Percentiles rank a stretch among this genome's conserved stretches.
These are phyloP conservation scores for Melitaea athalia DNA, from an alignment of 2,888 invertebrate species.

Conservation along the genomic window DNA sequence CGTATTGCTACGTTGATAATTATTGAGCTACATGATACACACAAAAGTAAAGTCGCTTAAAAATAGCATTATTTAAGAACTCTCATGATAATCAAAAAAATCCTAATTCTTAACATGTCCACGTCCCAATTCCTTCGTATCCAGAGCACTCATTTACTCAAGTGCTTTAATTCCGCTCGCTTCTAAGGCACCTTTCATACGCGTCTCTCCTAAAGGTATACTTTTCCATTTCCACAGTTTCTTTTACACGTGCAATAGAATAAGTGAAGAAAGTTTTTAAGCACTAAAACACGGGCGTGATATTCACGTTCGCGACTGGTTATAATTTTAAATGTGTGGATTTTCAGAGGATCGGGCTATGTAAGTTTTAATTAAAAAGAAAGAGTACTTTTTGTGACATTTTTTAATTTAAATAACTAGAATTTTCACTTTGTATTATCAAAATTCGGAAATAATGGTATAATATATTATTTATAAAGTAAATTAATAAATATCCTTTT, in stretches of 20 bases:
- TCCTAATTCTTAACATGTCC: slow-evolving; percentile 19
- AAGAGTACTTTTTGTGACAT: not conserved
- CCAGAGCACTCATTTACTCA: slow-evolving; percentile 39
- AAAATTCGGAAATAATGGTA: too few relatives aligned
- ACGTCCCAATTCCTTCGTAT: slow-evolving; percentile 38
- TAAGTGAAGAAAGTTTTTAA: slow-evolving; percentile 24
- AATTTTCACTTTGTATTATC: not conserved
- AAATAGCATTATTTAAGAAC: not conserved
- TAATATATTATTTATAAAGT: too few relatives aligned
- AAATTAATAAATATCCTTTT: too few relatives aligned
- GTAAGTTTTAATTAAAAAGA: not conserved
- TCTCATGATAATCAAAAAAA: not conserved
- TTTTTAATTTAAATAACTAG: not conserved
- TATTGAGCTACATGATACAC: too few relatives aligned
- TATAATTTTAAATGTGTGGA: slow-evolving; percentile 15
- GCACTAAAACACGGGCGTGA: slow-evolving; percentile 21
- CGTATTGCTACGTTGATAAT: too few relatives aligned
- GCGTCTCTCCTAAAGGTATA: slow-evolving; percentile 23
- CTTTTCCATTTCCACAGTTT: slow-evolving; percentile 28
- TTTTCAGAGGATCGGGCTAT: not conserved
- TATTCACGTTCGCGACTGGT: slow-evolving; percentile 9
- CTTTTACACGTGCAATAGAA: slow-evolving; percentile 30
- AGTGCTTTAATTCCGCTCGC: slow-evolving; percentile 37
- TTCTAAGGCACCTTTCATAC: slow-evolving; percentile 28
- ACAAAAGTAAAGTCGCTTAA: not conserved